Conservation (phyloP, 2,888 invertebrate genomes). For the Artemia sinica region DNA sequence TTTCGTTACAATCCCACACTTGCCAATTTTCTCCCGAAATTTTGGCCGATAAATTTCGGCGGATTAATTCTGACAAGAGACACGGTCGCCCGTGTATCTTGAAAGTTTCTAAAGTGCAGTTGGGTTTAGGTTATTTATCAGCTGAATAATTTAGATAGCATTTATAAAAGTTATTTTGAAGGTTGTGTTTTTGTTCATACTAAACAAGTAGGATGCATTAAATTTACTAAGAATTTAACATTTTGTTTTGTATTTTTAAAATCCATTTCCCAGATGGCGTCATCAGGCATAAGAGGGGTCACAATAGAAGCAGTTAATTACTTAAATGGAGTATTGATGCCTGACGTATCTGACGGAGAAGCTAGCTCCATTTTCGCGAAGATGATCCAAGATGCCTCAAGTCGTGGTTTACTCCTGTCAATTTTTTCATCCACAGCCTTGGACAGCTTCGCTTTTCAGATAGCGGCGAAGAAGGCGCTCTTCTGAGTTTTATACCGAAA, state of each 20-base stretch:
- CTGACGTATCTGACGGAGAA: constrained; percentile 77
- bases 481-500: constrained; percentile 81
- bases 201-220: background rate
- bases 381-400: constrained; percentile 89
- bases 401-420: constrained; percentile 85
- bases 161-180: constrained; percentile 15
- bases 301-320: constrained; percentile 78
- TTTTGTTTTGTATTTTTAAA: constrained; percentile 15
- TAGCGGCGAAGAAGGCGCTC: constrained; percentile 47
- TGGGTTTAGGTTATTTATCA: background rate
- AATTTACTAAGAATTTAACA: background rate
- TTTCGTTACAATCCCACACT: too few species aligned
- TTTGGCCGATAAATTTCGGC: too few species aligned
- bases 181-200: background rate
- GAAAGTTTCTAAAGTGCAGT: too few species aligned
- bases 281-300: constrained; percentile 77
- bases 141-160: background rate
- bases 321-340: constrained; percentile 72
- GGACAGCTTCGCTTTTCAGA: constrained; percentile 81
- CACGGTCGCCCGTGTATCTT: too few species aligned
- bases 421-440: constrained; percentile 93
- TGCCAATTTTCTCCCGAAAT: too few species aligned
- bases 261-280: constrained; percentile 51
- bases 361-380: constrained; percentile 89
- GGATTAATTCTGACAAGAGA: too few species aligned